Conservation (phyloP, 2,113 vertebrate species). For the Engystomops pustulosus region DNA sequence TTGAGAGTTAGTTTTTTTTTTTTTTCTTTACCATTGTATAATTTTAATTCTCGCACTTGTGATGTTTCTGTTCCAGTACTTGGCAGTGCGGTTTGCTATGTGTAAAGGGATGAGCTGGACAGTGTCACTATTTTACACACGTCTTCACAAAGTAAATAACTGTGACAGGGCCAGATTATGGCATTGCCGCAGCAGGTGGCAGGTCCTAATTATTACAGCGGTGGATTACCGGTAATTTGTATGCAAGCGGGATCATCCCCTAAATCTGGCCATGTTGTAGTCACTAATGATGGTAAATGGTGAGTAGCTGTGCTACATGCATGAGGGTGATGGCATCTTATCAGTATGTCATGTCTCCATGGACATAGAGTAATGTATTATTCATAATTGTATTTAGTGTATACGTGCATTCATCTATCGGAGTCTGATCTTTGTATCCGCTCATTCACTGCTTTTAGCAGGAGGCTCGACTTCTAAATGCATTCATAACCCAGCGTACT, state of each 20-base stretch:
- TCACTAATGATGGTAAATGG: neutral
- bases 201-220: neutral
- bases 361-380: no score
- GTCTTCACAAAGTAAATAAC: slow-evolving; percentile 16
- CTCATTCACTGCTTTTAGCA: no score
- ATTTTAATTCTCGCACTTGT: no score
- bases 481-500: no score
- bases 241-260: neutral
- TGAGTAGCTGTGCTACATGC: neutral
- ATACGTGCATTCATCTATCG: no score
- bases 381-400: no score
- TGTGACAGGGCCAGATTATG: slow-evolving; percentile 34
- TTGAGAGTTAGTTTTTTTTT: neutral
- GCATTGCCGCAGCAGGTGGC: neutral
- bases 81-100: neutral
- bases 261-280: neutral
- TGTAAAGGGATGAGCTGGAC: neutral
- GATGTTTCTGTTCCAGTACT: neutral
- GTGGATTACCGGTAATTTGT: slow-evolving; percentile 1
- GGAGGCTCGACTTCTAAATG: no score
- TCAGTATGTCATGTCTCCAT: no score
- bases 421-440: no score
- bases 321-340: neutral
- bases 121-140: slow-evolving; percentile 19
- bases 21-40: neutral